A percentile compares a stretch with the other conserved stretches of the same genome.
phyloP scores from a whole-genome alignment of 2,888 invertebrate genomes.

The Polyommatus iphigenia region DNA sequence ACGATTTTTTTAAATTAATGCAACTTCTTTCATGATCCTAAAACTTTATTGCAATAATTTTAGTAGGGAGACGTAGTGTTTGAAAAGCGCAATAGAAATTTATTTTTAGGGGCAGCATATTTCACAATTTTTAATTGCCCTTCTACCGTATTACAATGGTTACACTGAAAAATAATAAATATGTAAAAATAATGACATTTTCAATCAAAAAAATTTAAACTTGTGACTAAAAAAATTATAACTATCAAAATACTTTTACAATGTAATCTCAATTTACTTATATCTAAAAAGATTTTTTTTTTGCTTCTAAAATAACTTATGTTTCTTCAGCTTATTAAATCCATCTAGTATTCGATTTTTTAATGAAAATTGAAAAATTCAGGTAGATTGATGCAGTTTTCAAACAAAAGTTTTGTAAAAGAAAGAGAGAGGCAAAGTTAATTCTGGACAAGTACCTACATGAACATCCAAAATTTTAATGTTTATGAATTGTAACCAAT shows the following conservation, averaged over 20 bases:
- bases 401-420: too few relatives aligned
- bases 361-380: too few relatives aligned
- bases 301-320: not conserved
- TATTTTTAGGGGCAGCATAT: conserved; percentile 58
- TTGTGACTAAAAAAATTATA: not conserved
- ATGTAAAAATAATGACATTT: not conserved
- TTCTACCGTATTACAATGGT: conserved; percentile 50
- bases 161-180: conserved; percentile 58
- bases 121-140: conserved; percentile 50
- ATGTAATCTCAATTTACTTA: not conserved
- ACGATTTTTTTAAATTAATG: not conserved
- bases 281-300: not conserved
- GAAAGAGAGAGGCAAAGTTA: too few relatives aligned
- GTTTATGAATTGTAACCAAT: too few relatives aligned
- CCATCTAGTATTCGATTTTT: too few relatives aligned
- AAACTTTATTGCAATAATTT: conserved; percentile 25
- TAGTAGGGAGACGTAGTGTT: conserved; percentile 61
- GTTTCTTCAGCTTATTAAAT: not conserved
- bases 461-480: too few relatives aligned
- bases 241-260: not conserved
- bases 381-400: too few relatives aligned
- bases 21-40: not conserved
- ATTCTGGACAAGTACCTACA: too few relatives aligned
- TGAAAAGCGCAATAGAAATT: conserved; percentile 54
- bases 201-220: not conserved